Evolutionary conservation across 2,888 invertebrate species (phyloP).

Genomic region (Notodonta ziczac): DNA sequence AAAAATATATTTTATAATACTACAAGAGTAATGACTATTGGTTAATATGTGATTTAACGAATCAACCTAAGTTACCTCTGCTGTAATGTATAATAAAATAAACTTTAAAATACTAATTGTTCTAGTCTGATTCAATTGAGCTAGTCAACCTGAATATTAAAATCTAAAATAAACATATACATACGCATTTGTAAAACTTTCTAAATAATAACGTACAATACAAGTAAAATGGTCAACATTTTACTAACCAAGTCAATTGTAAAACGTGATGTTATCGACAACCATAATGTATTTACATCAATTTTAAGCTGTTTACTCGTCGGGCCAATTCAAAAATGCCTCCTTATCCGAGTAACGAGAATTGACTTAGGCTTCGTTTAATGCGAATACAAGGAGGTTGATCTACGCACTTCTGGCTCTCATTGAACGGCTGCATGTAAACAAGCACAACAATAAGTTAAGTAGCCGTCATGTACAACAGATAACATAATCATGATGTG

Average conservation of each 20-base stretch:
- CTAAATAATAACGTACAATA: conserved; percentile 45
- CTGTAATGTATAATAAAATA: conserved; percentile 37
- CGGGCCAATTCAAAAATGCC: conserved; percentile 18
- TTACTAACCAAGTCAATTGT: conserved; percentile 36
- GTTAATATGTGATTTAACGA: conserved; percentile 51
- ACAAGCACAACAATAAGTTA: not conserved
- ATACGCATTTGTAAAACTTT: conserved; percentile 48
- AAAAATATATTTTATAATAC: conserved; percentile 44
- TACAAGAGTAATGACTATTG: conserved; percentile 40
- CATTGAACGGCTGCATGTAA: not conserved
- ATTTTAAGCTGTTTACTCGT: conserved; percentile 15
- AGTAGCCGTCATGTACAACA: not conserved
- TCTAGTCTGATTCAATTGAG: conserved; percentile 45
- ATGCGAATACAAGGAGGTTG: not conserved
- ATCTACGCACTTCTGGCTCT: not conserved
- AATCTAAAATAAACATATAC: conserved; percentile 45
- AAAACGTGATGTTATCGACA: conserved; percentile 43
- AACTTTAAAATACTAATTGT: conserved; percentile 50
- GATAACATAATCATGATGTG: not conserved
- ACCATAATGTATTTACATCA: conserved; percentile 34
- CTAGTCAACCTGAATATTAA: conserved; percentile 39
- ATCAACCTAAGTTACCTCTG: conserved; percentile 30
- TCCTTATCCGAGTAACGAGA: conserved; percentile 14
- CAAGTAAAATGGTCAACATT: conserved; percentile 56
- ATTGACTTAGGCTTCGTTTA: conserved; percentile 20